Base-by-base conservation (phyloP, 2,797 vertebrate species). In the Scolopax rusticola region DNA sequence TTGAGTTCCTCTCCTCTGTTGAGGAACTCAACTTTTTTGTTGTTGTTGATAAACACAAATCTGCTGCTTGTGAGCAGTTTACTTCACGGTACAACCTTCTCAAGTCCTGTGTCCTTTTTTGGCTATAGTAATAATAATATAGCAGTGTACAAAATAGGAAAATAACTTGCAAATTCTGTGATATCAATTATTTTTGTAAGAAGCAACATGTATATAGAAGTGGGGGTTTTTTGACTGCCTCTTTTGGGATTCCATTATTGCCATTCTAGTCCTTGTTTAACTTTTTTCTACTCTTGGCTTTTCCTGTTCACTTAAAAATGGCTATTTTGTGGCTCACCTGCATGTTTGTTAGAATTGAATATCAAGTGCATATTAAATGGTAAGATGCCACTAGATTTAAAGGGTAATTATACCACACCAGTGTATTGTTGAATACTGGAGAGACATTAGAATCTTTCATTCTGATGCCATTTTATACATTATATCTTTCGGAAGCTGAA, bases 1-100 rank as follows among this genome's bases (percentile, higher is more conserved):
- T 61, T 0, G 0, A 79, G 7, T 70, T 79, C 21, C 28, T 91
- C 0, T 3, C 12, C 23, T 78, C 32, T 85, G 5, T 23, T 89
- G 38, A 61, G 24, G n/a, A n/a, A n/a, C n/a, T n/a, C n/a, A n/a
- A 21, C 61, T 36, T 61, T 61, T 14, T 43, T 77, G 8, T 4
- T 70, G 21, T n/a, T 73, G 11, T 77, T 73, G 32, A 50, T 76
- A 76, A 81, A 69, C 15, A 4, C n/a, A 90, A 75, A 65, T 36
- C 38, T 6, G 14, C 27, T 50, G 30, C 11, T 57, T 68, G 38
- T 32, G 16, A 75, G 47, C 5, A 47, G 1, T 60, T 84, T 71
- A 53, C 6, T 90, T 21, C 1, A 1, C 1, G 3, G 17, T 56
- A n/a, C 8, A 65, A 11, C 15, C 25, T 92, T 56, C 38, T 91